Percentiles rank a stretch among this genome's conserved stretches.
Conservation (phyloP, 2,113 vertebrate species). For the Heloderma charlesbogerti region DNA sequence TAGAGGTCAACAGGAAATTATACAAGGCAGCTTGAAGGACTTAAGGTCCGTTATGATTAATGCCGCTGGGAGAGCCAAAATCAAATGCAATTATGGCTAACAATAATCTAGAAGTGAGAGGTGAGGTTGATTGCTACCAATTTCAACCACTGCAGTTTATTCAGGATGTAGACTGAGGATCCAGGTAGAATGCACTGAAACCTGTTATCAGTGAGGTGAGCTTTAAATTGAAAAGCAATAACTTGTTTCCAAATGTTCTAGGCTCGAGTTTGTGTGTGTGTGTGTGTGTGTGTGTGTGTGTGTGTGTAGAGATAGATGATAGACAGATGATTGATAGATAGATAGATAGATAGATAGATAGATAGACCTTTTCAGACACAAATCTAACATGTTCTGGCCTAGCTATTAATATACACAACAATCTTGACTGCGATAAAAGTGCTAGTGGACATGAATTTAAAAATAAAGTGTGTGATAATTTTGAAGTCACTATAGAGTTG, state of each 20-base stretch:
- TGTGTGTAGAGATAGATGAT: too few species aligned
- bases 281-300: too few species aligned
- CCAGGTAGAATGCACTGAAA: constrained; percentile 9
- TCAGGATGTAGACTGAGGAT: constrained; percentile 1
- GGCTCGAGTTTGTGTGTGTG: background rate
- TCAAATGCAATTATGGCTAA: constrained; percentile 20
- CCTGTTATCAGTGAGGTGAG: background rate
- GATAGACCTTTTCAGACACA: background rate
- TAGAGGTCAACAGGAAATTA: constrained; percentile 19
- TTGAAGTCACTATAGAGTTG: background rate
- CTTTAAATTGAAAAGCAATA: constrained; percentile 24
- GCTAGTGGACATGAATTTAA: background rate
- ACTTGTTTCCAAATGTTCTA: constrained; percentile 36
- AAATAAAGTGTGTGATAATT: background rate
- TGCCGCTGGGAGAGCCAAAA: constrained; percentile 4
- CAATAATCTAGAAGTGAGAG: constrained; percentile 14
- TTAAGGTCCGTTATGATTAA: background rate
- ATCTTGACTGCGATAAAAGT: background rate
- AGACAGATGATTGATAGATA: too few species aligned
- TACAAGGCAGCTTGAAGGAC: constrained; percentile 11
- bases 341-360: too few species aligned
- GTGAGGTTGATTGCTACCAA: constrained; percentile 30
- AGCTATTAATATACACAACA: background rate
- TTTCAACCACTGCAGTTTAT: constrained; percentile 39
- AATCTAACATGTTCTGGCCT: background rate